Conservation (phyloP, 2,113 vertebrate species). For the Amazona guildingii region DNA sequence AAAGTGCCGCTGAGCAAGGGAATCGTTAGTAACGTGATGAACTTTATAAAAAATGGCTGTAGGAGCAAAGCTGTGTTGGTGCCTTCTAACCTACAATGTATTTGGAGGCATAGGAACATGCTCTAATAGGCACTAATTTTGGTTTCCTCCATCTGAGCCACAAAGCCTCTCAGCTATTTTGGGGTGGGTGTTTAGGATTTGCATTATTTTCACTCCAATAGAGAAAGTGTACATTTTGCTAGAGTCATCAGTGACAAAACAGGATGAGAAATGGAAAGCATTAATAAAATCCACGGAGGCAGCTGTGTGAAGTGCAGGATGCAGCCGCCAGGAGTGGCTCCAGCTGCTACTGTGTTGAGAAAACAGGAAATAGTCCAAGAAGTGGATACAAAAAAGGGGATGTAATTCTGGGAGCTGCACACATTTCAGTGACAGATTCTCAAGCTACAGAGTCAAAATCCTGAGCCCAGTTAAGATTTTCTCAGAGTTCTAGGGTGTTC, state of each 20-base stretch:
- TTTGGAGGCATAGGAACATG: not conserved
- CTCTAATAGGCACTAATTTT: not conserved
- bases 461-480: not conserved
- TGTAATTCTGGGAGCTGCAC: constrained; percentile 5
- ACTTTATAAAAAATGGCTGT: not conserved
- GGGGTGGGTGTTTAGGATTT: not conserved
- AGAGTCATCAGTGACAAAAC: constrained; percentile 44
- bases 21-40: not conserved
- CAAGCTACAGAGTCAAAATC: not conserved
- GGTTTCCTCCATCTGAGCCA: not conserved
- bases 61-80: not conserved
- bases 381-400: not conserved
- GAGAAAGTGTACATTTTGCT: constrained; percentile 24
- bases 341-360: constrained; percentile 60
- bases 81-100: not conserved
- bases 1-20: not conserved
- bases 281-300: constrained; percentile 41
- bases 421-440: not conserved
- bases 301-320: constrained; percentile 53
- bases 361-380: constrained; percentile 44
- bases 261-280: constrained; percentile 58
- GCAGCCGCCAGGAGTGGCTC: constrained; percentile 27
- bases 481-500: not conserved
- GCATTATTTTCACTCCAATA: constrained; percentile 29
- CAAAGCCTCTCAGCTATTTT: constrained; percentile 31